Evolutionary conservation across 2,797 vertebrate genomes (phyloP), one percentile per base, ranked within the genome.

Genomic region (Acipenser transmontanus): DNA sequence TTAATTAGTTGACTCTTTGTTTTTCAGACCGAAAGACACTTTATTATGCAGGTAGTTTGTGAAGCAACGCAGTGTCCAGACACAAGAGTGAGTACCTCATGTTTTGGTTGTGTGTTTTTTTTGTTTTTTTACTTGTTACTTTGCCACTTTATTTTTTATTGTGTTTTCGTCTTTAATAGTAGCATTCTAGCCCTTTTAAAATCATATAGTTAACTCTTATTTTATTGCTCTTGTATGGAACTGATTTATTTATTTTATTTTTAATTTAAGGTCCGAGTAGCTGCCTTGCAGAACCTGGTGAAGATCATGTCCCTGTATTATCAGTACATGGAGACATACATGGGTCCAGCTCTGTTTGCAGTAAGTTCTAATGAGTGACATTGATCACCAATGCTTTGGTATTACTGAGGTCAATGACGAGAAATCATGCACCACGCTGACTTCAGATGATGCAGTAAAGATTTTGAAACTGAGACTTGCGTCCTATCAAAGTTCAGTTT

Each of bases 251-350:
- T 54, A 66, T 66, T 5, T 7, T 67, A 17, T 70, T 59, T 68
- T 0, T 50, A 57, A 61, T 34, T 63, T 48, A 75, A 99, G 97
- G 97, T 99, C 74, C 90, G 97, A 50, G 97, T 99, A 80, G 97
- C 96, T 61, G 97, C 97, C 7, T 77, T 99, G 52, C 97, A 99
- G 90, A 99, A 99, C 81, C 79, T 98, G 89, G 97, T 99, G 85
- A 99, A 99, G 91, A 98, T 99, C 69, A 99, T 99, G 97, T 98
- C 96, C 57, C 89, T 99, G 68, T 99, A 99, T 75, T 99, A 99
- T 49, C 96, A 99, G 72, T 98, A 99, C 66, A 99, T 99, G 97
- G 97, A 99, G 87, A 96, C 97, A 0, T 99, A 99, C 75, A 98
- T 99, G 97, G 97, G 97, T 0, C 95, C 95, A 0, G 97, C 97